These are phyloP conservation scores for Bradypodion pumilum DNA, from an alignment of 2,797 vertebrate species.

Conservation along the genomic window DNA sequence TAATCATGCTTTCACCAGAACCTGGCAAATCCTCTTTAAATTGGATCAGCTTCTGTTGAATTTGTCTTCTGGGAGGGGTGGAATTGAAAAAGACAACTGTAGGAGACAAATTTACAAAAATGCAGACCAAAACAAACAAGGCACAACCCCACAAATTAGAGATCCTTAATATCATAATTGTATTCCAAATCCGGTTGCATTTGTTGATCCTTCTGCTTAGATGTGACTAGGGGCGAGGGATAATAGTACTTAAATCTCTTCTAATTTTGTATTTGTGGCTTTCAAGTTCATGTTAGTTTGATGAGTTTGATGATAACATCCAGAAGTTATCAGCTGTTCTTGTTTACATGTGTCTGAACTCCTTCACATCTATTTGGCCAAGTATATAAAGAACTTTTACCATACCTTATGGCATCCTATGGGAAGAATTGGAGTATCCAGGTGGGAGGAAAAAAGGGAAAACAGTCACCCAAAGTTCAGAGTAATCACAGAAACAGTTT, in stretches of 20 bases:
- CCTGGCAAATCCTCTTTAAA: conserved; percentile 53
- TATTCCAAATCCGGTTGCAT: conserved; percentile 24
- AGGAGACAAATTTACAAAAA: neutral
- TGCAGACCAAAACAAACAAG: neutral
- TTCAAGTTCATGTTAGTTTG: neutral
- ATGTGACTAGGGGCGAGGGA: neutral
- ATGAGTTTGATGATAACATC: neutral
- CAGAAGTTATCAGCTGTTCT: neutral
- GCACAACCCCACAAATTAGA: conserved; percentile 10
- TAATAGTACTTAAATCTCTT: neutral
- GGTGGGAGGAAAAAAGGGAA: neutral
- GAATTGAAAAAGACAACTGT: conserved; percentile 2
- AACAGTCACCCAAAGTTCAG: neutral
- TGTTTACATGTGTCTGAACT: neutral
- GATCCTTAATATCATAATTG: conserved; percentile 30
- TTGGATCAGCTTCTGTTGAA: conserved; percentile 42
- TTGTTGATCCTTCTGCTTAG: conserved; percentile 9
- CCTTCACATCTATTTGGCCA: neutral
- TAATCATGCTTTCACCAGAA: conserved; percentile 46
- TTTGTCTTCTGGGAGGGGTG: conserved; percentile 29
- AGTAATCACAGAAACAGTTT: neutral
- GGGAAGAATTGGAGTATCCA: neutral
- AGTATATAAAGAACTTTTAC: neutral
- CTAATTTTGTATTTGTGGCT: neutral
- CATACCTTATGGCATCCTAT: neutral